Conservation (phyloP, 1,140 invertebrate species). For the Scaptomyza graminum region DNA sequence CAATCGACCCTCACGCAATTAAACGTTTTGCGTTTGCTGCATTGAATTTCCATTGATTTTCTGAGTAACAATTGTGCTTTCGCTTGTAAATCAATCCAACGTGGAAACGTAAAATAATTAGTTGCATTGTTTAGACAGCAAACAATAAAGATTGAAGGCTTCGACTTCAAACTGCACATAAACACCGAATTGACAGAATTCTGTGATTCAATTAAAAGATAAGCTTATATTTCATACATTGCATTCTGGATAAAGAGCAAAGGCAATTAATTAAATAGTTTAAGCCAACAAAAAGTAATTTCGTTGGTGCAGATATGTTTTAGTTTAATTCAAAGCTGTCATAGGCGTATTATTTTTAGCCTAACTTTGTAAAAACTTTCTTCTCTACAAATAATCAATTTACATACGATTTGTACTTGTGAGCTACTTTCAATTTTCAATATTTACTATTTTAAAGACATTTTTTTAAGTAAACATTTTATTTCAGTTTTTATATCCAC, state of each 20-base stretch:
- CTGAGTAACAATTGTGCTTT: not conserved
- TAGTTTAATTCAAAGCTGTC: no score
- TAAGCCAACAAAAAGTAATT: not conserved
- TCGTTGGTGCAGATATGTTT: no score
- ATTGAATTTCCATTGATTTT: not conserved
- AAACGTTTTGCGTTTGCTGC: not conserved
- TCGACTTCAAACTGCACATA: not conserved
- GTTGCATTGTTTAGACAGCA: not conserved
- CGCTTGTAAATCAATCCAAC: not conserved
- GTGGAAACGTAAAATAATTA: not conserved
- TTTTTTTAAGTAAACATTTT: no score
- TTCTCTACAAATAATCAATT: no score
- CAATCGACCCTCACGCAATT: not conserved
- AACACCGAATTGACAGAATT: not conserved
- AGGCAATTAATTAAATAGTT: conserved; percentile 1
- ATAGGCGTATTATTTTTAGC: no score
- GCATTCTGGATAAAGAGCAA: no score
- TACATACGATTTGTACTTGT: no score
- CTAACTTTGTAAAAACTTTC: no score
- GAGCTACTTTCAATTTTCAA: no score
- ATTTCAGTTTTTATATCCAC: not conserved
- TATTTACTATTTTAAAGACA: no score
- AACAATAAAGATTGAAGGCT: not conserved
- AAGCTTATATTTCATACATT: no score
- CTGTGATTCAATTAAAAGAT: not conserved